Evolutionary conservation across 64 coral and sea anemone species (phyloP).

Genomic region (Montipora foliosa): DNA sequence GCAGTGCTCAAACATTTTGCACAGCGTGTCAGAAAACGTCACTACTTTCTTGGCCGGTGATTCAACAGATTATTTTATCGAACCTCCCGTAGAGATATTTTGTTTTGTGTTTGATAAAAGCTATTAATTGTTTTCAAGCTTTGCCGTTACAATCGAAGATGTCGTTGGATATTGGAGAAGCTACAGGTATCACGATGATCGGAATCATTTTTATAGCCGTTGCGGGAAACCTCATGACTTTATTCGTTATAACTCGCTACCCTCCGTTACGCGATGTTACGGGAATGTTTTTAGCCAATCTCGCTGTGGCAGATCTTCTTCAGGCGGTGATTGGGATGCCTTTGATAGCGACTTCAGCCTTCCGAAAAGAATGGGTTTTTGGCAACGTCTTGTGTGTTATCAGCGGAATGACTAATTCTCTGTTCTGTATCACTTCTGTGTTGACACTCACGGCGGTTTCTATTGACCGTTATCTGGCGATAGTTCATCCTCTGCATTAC

Average conservation of each 20-base stretch:
- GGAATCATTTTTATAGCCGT: slow-evolving; percentile 60
- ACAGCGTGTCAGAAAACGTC: too few species aligned
- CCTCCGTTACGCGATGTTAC: slow-evolving; percentile 63
- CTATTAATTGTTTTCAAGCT: background rate
- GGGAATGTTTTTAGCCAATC: slow-evolving; percentile 70
- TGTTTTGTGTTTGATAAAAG: background rate
- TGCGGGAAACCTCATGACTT: slow-evolving; percentile 50
- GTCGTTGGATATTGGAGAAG: background rate
- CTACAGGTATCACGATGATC: slow-evolving; percentile 17
- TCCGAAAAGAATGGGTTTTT: slow-evolving; percentile 63
- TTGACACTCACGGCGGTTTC: slow-evolving; percentile 76
- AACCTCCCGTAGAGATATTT: background rate
- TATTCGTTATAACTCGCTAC: slow-evolving; percentile 44
- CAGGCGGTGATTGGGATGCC: slow-evolving; percentile 67
- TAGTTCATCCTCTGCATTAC: slow-evolving; percentile 58
- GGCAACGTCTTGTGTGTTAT: slow-evolving; percentile 57
- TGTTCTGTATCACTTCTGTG: slow-evolving; percentile 81
- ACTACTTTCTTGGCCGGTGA: too few species aligned
- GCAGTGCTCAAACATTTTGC: background rate
- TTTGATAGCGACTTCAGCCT: slow-evolving; percentile 71
- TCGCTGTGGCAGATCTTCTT: slow-evolving; percentile 74
- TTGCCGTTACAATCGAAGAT: background rate
- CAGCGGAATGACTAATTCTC: slow-evolving; percentile 74
- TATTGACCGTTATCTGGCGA: slow-evolving; percentile 71
- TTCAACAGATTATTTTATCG: too few species aligned